Conservation (phyloP, 53 echinoderm and acorn worm species). For the Arbacia lixula region DNA sequence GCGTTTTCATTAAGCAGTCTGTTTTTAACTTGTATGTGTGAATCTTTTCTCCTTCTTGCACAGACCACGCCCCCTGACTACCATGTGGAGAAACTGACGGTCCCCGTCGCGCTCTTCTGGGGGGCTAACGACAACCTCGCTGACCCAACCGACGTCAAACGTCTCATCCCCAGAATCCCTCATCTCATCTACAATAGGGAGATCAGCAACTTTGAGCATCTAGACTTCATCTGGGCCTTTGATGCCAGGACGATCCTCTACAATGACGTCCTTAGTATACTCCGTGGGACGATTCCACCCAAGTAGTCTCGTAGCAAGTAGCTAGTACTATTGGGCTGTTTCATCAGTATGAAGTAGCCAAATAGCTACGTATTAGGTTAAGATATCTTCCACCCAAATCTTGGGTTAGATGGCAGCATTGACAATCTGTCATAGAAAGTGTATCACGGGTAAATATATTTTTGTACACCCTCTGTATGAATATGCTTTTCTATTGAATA, state of each 20-base stretch:
- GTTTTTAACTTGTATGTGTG: neutral
- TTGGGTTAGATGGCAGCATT: too few species aligned
- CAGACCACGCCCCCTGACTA: slow-evolving; percentile 88
- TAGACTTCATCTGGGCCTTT: slow-evolving; percentile 91
- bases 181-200: slow-evolving; percentile 73
- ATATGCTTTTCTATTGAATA: too few species aligned
- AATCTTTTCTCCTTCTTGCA: slow-evolving; percentile 3
- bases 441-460: too few species aligned
- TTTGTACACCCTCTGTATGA: too few species aligned
- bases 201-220: slow-evolving; percentile 77
- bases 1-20: too few species aligned
- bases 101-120: slow-evolving; percentile 86
- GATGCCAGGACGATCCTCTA: slow-evolving; percentile 73
- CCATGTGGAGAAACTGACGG: slow-evolving; percentile 66
- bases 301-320: too few species aligned
- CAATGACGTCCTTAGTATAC: slow-evolving; percentile 63
- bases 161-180: slow-evolving; percentile 62
- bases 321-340: too few species aligned
- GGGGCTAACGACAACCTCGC: slow-evolving; percentile 81
- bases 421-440: too few species aligned
- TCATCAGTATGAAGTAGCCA: too few species aligned
- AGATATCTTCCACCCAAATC: too few species aligned
- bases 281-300: slow-evolving; percentile 6
- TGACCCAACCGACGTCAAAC: slow-evolving; percentile 76
- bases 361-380: too few species aligned